Base-by-base conservation (phyloP, 1,140 invertebrate genomes). In the Euura lappo region DNA sequence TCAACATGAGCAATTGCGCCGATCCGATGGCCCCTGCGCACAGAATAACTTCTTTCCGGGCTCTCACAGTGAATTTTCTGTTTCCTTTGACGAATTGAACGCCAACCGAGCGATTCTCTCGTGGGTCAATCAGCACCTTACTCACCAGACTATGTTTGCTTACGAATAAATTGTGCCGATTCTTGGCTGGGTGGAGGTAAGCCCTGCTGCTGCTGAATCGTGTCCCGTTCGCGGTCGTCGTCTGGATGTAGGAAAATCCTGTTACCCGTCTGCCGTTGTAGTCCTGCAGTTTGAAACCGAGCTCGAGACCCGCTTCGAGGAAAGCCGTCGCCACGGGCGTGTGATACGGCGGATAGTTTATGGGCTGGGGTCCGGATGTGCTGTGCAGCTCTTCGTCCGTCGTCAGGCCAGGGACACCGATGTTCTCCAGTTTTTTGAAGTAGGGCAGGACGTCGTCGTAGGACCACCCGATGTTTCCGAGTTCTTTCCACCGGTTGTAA, bases 401-500 rank as follows among this genome's bases (percentile, higher is more conserved):
- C 67, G 90, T 86, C 43, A 88, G 86, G 70, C 88, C 83, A 2
- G 89, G 88, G 11, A 93, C 90, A 51, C 86, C 89, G 79, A 90
- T 92, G 71, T 91, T 90, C 87, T 95, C 93, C 11, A 93, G 88
- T 85, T 94, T 95, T 77, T 91, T 92, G 80, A 94, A 96, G 80
- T 95, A 96, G 0, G 93, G 93, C 6, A 94, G 79, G 0, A 95
- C 92, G 28, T 94, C 91, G 44, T 93, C 88, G 87, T 92, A 97
- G n/a, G 91, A 91, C 96, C 96, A 97, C 1, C 91, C 93, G 2
- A 85, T 79, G 71, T 95, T 95, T 0, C 95, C 95, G 79, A 94
- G 84, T 2, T 78, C 81, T 65, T 90, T 90, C 95, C 95, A 96
- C 45, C 90, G 85, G 79, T 97, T 91, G 79, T 93, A 97, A 80